Evolutionary conservation across 2,888 invertebrate species (phyloP).

Genomic region (Epicampocera succincta): DNA sequence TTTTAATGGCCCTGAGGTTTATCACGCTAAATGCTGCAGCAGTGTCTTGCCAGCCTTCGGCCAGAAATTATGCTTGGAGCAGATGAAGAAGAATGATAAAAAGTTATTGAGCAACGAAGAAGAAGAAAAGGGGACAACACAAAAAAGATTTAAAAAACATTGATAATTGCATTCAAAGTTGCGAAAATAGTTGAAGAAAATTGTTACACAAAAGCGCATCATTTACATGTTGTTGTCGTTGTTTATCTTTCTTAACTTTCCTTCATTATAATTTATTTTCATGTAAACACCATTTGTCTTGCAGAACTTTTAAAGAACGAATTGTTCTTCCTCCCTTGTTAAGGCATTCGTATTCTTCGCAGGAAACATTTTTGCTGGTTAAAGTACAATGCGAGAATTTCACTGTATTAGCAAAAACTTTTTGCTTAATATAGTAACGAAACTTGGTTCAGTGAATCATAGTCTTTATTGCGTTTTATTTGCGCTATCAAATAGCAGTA

Average conservation of each 20-base stretch:
- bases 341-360: too few relatives aligned
- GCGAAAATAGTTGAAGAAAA: slow-evolving; percentile 44
- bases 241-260: slow-evolving; percentile 54
- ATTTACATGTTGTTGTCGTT: slow-evolving; percentile 57
- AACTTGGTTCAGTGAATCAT: too few relatives aligned
- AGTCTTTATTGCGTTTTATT: too few relatives aligned
- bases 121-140: background rate
- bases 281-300: slow-evolving; percentile 19
- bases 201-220: slow-evolving; percentile 56
- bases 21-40: slow-evolving; percentile 32
- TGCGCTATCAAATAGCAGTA: too few relatives aligned
- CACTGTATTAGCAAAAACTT: too few relatives aligned
- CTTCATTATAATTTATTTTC: slow-evolving; percentile 38
- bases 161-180: slow-evolving; percentile 38
- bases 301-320: background rate
- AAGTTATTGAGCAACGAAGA: slow-evolving; percentile 2
- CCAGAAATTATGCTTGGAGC: slow-evolving; percentile 27
- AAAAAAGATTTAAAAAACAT: slow-evolving; percentile 26
- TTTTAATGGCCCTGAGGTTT: slow-evolving; percentile 14
- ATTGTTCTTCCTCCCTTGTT: too few relatives aligned
- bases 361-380: too few relatives aligned
- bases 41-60: slow-evolving; percentile 44
- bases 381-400: too few relatives aligned
- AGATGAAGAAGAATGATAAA: slow-evolving; percentile 15
- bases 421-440: too few relatives aligned